Conservation (phyloP, 2,797 vertebrate species). For the Karalla daura region DNA sequence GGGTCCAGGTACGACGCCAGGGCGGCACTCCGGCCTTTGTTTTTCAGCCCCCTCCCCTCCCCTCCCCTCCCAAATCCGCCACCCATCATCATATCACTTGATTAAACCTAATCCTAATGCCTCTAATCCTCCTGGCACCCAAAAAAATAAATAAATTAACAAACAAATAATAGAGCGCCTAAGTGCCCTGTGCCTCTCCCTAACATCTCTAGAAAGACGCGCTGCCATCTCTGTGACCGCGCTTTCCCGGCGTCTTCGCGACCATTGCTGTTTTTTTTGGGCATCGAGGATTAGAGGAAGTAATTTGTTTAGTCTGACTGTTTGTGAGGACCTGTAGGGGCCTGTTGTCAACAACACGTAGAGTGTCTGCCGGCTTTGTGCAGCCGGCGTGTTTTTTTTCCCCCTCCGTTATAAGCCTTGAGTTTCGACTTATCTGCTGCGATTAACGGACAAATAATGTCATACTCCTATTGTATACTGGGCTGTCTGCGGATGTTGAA, state of each 20-base stretch:
- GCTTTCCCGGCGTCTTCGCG: conserved; percentile 19
- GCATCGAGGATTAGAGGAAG: conserved; percentile 37
- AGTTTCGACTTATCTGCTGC: conserved; percentile 20
- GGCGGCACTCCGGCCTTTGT: conserved; percentile 37
- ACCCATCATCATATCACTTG: conserved; percentile 65
- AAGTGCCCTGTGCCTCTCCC: conserved; percentile 38
- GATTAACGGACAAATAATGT: conserved; percentile 20
- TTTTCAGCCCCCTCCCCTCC: too few relatives aligned
- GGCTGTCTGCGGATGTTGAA: neutral
- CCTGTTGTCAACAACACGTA: neutral
- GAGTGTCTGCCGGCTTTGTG: conserved; percentile 16
- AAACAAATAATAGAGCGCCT: too few relatives aligned
- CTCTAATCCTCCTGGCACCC: conserved; percentile 59
- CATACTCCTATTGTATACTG: neutral
- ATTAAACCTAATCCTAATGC: conserved; percentile 74
- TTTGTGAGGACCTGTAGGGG: conserved; percentile 27
- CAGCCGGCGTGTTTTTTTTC: neutral
- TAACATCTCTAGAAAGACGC: conserved; percentile 43
- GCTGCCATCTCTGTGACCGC: neutral
- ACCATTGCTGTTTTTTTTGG: conserved; percentile 37
- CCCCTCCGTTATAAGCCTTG: conserved; percentile 22
- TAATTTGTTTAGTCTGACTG: conserved; percentile 35
- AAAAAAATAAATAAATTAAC: too few relatives aligned
- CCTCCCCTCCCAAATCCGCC: conserved; percentile 50
- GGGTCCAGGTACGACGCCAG: conserved; percentile 48